These are phyloP conservation scores for Syngnathus scovelli DNA, from an alignment of 2,113 vertebrate species.

Conservation along the genomic window DNA sequence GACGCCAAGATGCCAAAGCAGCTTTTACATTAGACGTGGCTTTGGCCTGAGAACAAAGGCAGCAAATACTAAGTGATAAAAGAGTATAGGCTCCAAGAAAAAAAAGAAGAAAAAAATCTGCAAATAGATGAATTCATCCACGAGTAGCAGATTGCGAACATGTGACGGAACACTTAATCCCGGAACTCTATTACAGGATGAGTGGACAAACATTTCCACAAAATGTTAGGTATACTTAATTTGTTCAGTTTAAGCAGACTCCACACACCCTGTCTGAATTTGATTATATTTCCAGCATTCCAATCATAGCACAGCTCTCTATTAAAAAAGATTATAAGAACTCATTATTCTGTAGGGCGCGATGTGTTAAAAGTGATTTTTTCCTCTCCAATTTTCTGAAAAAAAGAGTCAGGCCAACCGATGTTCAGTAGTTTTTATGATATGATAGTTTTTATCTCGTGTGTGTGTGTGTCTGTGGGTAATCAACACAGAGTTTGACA, in stretches of 20 bases:
- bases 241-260: not conserved
- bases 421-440: not conserved
- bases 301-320: not conserved
- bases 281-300: not conserved
- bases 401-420: not conserved
- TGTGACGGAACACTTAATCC: not conserved
- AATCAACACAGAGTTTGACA: not conserved
- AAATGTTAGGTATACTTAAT: not conserved
- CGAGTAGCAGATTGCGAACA: not conserved
- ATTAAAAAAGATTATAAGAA: not conserved
- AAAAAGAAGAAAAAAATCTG: no score
- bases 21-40: no score
- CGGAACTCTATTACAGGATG: not conserved
- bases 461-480: not conserved
- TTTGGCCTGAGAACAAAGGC: no score
- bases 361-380: not conserved
- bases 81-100: no score
- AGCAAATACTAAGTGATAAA: no score
- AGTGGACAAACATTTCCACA: no score
- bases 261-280: not conserved
- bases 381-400: not conserved
- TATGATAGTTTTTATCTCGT: not conserved
- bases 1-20: not conserved
- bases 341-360: not conserved
- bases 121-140: no score